These are phyloP conservation scores for Cherax destructor DNA, from an alignment of 1,140 invertebrate species.

Conservation along the genomic window DNA sequence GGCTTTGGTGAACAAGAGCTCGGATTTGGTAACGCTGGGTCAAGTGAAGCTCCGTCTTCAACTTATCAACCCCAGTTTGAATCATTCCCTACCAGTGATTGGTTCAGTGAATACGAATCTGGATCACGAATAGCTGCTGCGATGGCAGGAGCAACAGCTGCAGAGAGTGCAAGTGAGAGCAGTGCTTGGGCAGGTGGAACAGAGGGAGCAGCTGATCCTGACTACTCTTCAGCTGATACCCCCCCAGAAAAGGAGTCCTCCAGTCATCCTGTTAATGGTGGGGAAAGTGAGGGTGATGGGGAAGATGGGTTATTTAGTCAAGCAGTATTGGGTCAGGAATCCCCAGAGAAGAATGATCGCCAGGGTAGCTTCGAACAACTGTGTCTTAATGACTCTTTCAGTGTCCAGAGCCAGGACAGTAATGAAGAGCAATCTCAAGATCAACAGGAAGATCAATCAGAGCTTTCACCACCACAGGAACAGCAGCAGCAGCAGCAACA, in stretches of 20 bases:
- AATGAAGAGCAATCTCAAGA: slow-evolving; percentile 44
- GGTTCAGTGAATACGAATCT: slow-evolving; percentile 71
- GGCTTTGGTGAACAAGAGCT: slow-evolving; percentile 43
- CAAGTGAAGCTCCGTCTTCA: slow-evolving; percentile 45
- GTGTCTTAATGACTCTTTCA: slow-evolving; percentile 70
- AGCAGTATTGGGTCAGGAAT: slow-evolving; percentile 69
- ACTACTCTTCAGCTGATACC: slow-evolving; percentile 8
- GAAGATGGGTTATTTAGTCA: slow-evolving; percentile 71
- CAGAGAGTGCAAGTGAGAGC: slow-evolving; percentile 45
- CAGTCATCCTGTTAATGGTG: slow-evolving; percentile 2
- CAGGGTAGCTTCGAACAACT: slow-evolving; percentile 71
- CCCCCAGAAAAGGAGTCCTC: slow-evolving; percentile 46
- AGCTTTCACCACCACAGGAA: slow-evolving; percentile 19
- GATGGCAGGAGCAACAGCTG: slow-evolving; percentile 69
- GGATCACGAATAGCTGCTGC: slow-evolving; percentile 71
- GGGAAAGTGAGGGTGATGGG: slow-evolving; percentile 34
- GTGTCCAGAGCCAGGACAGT: slow-evolving; percentile 13
- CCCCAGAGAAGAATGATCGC: slow-evolving; percentile 59
- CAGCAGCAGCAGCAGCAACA: slow-evolving; percentile 59
- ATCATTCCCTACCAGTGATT: slow-evolving; percentile 64
- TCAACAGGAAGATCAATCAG: slow-evolving; percentile 39
- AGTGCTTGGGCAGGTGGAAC: slow-evolving; percentile 39
- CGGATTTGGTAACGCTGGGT: not conserved
- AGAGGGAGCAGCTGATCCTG: slow-evolving; percentile 32
- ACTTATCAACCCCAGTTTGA: slow-evolving; percentile 71